phyloP scores from a whole-genome alignment of 2,888 invertebrate species.

The Melanostoma mellinum region DNA sequence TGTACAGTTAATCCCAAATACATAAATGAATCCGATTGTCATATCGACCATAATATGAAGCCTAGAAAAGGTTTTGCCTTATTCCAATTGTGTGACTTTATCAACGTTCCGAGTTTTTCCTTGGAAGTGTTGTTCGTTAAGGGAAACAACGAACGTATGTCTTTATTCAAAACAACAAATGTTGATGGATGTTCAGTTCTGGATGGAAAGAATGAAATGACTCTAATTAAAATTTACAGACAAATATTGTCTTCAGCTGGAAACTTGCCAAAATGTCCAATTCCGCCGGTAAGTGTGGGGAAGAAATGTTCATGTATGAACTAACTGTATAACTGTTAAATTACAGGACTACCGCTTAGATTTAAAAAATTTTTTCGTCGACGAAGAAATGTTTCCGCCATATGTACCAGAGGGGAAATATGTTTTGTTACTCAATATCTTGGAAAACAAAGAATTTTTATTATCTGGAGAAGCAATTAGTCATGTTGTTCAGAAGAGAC shows the following conservation, averaged over 20 bases:
- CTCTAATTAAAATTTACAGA: not conserved
- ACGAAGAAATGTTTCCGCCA: slow-evolving; percentile 30
- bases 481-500: slow-evolving; percentile 3
- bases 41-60: not conserved
- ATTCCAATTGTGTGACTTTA: not conserved
- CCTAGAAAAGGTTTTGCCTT: not conserved
- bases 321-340: not conserved
- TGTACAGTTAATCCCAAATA: not conserved
- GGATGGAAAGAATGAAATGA: not conserved
- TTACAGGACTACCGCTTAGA: not conserved
- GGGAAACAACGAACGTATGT: not conserved
- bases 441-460: not conserved
- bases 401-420: slow-evolving; percentile 27
- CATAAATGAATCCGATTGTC: not conserved
- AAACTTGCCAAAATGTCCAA: slow-evolving; percentile 6
- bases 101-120: not conserved
- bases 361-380: not conserved
- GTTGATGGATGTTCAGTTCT: not conserved
- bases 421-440: not conserved
- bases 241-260: not conserved
- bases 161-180: not conserved
- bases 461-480: not conserved
- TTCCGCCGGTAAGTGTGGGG: not conserved
- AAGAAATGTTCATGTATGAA: not conserved
- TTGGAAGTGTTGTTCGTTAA: not conserved